Evolutionary conservation across 2,113 vertebrate genomes (phyloP).

Genomic region (Larimichthys polyactis): DNA sequence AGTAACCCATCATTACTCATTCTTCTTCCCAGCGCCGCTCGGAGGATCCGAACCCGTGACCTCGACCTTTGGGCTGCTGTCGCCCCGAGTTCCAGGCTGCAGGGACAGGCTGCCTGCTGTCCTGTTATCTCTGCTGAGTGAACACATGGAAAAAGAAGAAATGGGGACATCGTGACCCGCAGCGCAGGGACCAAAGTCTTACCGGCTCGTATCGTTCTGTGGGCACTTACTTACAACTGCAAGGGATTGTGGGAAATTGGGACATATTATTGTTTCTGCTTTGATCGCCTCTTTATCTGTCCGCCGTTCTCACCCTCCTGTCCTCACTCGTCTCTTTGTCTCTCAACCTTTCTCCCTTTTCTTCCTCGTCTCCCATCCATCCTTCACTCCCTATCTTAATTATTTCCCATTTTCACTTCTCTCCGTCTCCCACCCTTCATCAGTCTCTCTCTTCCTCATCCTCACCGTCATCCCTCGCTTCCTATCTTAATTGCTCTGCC

Average conservation of each 20-base stretch:
- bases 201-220: constrained; percentile 43
- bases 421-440: constrained; percentile 25
- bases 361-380: neutral
- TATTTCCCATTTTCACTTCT: constrained; percentile 27
- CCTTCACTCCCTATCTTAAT: constrained; percentile 24
- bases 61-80: constrained; percentile 44
- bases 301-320: constrained; percentile 1
- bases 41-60: constrained; percentile 45
- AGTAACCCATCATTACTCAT: constrained; percentile 9
- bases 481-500: constrained; percentile 58
- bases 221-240: constrained; percentile 54
- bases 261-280: constrained; percentile 64
- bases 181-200: constrained; percentile 31
- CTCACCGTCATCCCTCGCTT: constrained; percentile 30
- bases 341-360: neutral
- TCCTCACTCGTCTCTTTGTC: constrained; percentile 1
- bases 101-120: constrained; percentile 32
- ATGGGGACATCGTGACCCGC: constrained; percentile 58
- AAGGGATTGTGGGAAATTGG: constrained; percentile 69
- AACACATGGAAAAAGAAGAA: constrained; percentile 25
- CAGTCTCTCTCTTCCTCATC: constrained; percentile 24
- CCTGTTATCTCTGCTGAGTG: constrained; percentile 47
- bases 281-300: constrained; percentile 53
- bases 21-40: constrained; percentile 2
- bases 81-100: constrained; percentile 43